These are phyloP conservation scores for Gallinago paraguaiae DNA, from an alignment of 2,113 vertebrate genomes.

Conservation along the genomic window DNA sequence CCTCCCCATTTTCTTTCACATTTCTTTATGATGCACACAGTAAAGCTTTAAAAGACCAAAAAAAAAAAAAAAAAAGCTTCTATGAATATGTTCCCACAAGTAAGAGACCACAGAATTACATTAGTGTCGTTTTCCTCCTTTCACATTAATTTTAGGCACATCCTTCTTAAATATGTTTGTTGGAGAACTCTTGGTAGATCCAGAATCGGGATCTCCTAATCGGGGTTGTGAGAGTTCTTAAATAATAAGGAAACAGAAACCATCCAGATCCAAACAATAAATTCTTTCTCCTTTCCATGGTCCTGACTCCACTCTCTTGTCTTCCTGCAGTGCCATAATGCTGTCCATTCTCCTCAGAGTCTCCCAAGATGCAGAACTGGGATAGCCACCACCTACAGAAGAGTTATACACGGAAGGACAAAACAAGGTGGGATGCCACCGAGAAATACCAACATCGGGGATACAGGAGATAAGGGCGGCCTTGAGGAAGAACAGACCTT, in stretches of 20 bases:
- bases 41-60: background rate
- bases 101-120: background rate
- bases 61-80: background rate
- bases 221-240: background rate
- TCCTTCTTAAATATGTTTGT: background rate
- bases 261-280: background rate
- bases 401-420: background rate
- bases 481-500: background rate
- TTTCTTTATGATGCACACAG: background rate
- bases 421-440: background rate
- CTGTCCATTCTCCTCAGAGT: background rate
- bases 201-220: background rate
- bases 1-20: background rate
- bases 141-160: background rate
- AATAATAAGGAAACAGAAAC: background rate
- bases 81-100: background rate
- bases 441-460: background rate
- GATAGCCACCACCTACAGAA: background rate
- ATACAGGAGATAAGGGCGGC: background rate
- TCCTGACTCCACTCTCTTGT: background rate
- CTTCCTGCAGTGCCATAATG: background rate
- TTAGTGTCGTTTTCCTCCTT: background rate
- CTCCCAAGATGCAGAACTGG: background rate
- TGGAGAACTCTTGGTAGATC: background rate
- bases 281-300: background rate